phyloP scores from a whole-genome alignment of 2,797 vertebrate genomes.

The Eidolon dupreanum region DNA sequence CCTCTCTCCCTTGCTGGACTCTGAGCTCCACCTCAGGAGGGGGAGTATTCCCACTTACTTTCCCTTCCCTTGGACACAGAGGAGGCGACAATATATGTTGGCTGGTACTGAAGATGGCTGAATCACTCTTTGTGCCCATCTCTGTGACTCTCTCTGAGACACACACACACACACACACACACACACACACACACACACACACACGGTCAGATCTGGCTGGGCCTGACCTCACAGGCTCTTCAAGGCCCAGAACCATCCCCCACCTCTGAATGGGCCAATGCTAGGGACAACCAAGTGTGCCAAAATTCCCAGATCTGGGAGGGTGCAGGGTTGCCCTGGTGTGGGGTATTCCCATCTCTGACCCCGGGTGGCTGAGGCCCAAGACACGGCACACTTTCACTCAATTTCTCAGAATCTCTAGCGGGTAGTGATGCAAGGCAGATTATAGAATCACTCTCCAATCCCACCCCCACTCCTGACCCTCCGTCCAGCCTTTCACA shows the following conservation, averaged over 20 bases:
- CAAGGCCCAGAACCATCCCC: background rate
- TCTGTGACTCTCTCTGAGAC: background rate
- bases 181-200: background rate
- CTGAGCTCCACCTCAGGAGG: background rate
- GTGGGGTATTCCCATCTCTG: background rate
- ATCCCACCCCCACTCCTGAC: background rate
- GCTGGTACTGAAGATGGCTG: background rate
- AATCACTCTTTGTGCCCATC: background rate
- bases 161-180: background rate
- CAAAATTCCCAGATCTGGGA: background rate
- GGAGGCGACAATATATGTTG: background rate
- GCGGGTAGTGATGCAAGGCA: background rate
- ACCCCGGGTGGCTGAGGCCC: background rate
- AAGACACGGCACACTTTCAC: background rate
- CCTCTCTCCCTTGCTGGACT: background rate
- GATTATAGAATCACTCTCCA: background rate
- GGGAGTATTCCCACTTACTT: background rate
- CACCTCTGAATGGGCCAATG: background rate
- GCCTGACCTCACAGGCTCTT: background rate
- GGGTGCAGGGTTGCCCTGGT: background rate
- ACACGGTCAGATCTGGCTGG: background rate
- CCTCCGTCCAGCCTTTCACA: background rate
- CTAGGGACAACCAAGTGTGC: background rate
- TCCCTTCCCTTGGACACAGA: background rate
- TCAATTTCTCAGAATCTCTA: conserved; percentile 35